Evolutionary conservation across 1,140 invertebrate species (phyloP), one percentile per base, ranked within the genome.

Genomic region (Diorhabda carinulata): DNA sequence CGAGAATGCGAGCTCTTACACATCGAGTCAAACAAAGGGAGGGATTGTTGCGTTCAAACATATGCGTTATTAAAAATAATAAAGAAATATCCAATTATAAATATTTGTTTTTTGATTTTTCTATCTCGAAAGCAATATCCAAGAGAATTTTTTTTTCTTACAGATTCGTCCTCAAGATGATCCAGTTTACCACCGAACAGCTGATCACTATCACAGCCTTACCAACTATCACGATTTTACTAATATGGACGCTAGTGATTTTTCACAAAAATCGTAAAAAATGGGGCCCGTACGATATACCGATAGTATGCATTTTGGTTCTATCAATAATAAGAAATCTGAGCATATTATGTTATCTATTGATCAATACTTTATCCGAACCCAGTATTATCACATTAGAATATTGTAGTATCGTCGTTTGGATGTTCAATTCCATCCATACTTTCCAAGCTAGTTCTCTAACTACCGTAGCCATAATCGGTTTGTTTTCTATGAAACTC

Each of bases 361-460:
- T 77, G 4, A 68, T 80, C 5, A 72, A 82, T 3, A 79, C 77
- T 25, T 73, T 84, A 40, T 68, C 80, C 3, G 77, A 78, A 41
- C 78, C 79, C 25, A 67, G 71, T 25, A 56, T 69, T 5, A 72
- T 78, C 59, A 67, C 72, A 40, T 71, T 73, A 8, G 79, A 81
- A 41, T 80, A 79, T 67, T 87, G 86, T 73, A 79, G 81, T 25
- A 75, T 79, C 9, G 71, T 85, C 8, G 79, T 83, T 2, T 87
- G 85, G 83, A 78, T 81, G 5, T 80, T 84, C 64, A 83, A 84
- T 40, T 82, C 85, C 3, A 77, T 82, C 3, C 81, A 86, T 68
- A 84, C 84, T 0, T 84, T 86, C 58, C 85, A 87, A 73, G 83
- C 85, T 0, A 82, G 82, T 43, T 82, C 83, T 6, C 71, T 87